These are phyloP conservation scores for Eremophila alpestris DNA, from an alignment of 2,797 vertebrate genomes.

Conservation along the genomic window DNA sequence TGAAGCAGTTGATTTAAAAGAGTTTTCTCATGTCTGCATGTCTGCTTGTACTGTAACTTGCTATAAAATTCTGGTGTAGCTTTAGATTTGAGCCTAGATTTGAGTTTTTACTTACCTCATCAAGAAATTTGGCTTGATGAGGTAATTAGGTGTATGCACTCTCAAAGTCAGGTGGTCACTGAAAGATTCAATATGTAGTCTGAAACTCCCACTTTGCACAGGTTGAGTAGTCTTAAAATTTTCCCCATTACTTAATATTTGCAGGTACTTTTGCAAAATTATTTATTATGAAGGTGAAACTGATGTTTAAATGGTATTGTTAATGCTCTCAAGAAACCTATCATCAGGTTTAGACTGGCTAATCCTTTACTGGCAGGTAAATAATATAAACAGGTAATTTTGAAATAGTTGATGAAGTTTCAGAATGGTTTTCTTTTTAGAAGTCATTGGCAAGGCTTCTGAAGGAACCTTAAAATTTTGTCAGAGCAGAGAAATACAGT, in stretches of 20 bases:
- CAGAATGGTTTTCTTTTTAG: neutral
- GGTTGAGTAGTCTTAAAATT: neutral
- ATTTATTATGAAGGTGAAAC: neutral
- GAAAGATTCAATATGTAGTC: neutral
- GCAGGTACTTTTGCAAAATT: neutral
- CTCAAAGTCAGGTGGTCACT: neutral
- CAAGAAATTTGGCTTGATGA: neutral
- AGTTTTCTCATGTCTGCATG: conserved; percentile 6
- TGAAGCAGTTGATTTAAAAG: conserved; percentile 1
- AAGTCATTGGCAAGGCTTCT: neutral
- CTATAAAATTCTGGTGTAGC: conserved; percentile 14
- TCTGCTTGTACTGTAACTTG: conserved; percentile 41
- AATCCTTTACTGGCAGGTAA: neutral
- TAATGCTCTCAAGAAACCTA: neutral
- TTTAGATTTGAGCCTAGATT: conserved; percentile 52
- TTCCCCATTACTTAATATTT: neutral
- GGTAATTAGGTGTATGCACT: neutral
- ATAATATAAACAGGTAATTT: neutral
- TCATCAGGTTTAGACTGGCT: neutral
- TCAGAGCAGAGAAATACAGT: neutral
- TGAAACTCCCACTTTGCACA: conserved; percentile 4
- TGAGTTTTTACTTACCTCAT: neutral
- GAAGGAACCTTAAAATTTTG: neutral
- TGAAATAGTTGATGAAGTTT: neutral
- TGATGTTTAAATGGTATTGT: neutral